Conservation (phyloP, 1,140 invertebrate species). For the Subanguina moxae region DNA sequence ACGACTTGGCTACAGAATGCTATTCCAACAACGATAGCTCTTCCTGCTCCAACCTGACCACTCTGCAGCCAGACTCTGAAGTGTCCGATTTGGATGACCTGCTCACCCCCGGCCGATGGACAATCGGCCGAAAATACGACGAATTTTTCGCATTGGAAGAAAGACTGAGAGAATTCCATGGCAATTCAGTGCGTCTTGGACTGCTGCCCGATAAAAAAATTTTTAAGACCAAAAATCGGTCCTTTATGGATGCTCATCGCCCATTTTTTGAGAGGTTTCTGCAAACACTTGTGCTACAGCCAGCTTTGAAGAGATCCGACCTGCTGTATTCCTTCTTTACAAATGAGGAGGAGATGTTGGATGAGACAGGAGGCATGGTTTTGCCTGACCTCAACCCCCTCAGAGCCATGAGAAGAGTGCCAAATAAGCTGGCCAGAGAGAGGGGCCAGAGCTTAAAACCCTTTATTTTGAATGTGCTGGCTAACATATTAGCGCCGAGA, state of each 20-base stretch:
- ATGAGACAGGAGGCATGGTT: background rate
- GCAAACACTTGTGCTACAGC: conserved; percentile 24
- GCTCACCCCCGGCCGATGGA: conserved; percentile 22
- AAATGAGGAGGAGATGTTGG: background rate
- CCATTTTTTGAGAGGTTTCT: conserved; percentile 35
- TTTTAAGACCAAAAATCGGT: conserved; percentile 22
- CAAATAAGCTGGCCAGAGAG: conserved; percentile 24
- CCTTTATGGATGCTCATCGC: conserved; percentile 36
- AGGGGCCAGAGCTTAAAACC: conserved; percentile 40
- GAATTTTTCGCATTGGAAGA: conserved; percentile 40
- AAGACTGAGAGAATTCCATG: conserved; percentile 26
- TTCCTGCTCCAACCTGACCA: background rate
- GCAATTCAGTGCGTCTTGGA: conserved; percentile 25
- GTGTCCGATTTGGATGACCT: conserved; percentile 9
- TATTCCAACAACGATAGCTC: background rate
- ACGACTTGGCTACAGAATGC: conserved; percentile 30
- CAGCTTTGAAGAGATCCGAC: conserved; percentile 33
- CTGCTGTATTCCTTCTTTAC: background rate
- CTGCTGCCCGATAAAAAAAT: conserved; percentile 41
- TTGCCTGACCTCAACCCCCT: conserved; percentile 35
- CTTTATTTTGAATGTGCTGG: conserved; percentile 39
- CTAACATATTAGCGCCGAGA: conserved; percentile 27
- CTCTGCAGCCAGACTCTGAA: conserved; percentile 10
- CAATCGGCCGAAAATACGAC: conserved; percentile 41
- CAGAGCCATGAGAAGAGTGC: conserved; percentile 32